Evolutionary conservation across 2,797 vertebrate species (phyloP), one percentile per base, ranked within the genome.

Genomic region (Setipinna tenuifilis): DNA sequence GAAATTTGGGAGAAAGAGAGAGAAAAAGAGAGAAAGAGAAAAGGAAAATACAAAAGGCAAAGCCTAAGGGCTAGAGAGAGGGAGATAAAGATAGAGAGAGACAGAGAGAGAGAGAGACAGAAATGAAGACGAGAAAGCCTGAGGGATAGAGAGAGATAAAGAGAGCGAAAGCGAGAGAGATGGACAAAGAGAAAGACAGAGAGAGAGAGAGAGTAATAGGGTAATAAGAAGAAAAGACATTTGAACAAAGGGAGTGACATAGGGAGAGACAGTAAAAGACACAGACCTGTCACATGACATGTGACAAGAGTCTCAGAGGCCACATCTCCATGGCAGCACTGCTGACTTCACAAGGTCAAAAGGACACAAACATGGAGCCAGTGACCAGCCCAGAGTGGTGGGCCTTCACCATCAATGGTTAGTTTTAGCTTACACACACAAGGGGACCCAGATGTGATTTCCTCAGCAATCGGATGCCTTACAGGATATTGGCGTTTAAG

Each of bases 401-500:
- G 48, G 12, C 41, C 17, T 82, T 35, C 71, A 50, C 48, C 59
- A 65, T 83, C 62, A 82, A 68, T 82, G 83, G 17, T 84, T 82
- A 80, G 85, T 84, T 75, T 84, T 86, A 75, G 86, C 83, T 87
- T 87, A 85, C 86, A 85, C 28, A 14, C 41, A 58, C 48, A n/a
- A 54, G 85, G 85, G 28, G 46, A 25, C 1, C 84, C 82, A 83
- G 83, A 87, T 61, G 44, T 81, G 82, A 83, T 87, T 83, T 87
- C 21, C 14, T 82, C 65, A 82, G 46, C 48, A 82, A 88, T 31
- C 44, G 31, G 78, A 86, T 86, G n/a, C 82, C 48, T 80, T 83
- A 46, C 82, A 84, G 81, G 68, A 88, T 48, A 86, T 78, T 82
- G 86, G 46, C 83, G 83, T 83, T 88, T 81, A 88, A 83, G 35